A percentile compares a stretch with the other conserved stretches of the same genome.
phyloP scores from a whole-genome alignment of 2,888 invertebrate genomes.

The Acanthacorydalis orientalis region DNA sequence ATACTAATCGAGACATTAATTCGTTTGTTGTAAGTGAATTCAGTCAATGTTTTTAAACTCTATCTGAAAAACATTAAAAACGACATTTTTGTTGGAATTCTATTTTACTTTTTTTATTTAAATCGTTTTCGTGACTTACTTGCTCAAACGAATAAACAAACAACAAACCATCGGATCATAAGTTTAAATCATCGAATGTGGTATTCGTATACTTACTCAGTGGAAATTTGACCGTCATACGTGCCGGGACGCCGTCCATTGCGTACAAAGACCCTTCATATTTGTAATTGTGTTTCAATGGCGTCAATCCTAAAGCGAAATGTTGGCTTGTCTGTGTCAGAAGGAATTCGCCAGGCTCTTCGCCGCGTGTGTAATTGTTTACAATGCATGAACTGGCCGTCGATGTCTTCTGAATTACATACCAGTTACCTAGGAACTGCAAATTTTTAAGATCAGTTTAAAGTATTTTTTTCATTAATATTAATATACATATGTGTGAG shows the following conservation, averaged over 20 bases:
- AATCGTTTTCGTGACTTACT: too few species aligned
- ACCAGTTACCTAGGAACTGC: conserved; percentile 66
- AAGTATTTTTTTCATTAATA: too few species aligned
- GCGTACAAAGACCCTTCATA: conserved; percentile 54
- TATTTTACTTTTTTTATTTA: too few species aligned
- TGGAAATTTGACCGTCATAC: conserved; percentile 63
- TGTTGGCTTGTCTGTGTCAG: conserved; percentile 60
- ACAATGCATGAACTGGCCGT: conserved; percentile 64
- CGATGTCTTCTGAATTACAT: conserved; percentile 66
- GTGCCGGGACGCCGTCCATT: conserved; percentile 47
- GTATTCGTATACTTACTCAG: conserved; percentile 61
- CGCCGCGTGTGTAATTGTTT: conserved; percentile 56
- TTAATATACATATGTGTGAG: too few species aligned
- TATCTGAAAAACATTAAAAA: too few species aligned
- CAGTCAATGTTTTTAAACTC: too few species aligned
- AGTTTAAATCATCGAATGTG: too few species aligned
- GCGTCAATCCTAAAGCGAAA: conserved; percentile 47
- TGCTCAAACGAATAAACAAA: too few species aligned
- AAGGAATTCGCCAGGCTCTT: conserved; percentile 49
- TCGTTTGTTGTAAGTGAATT: too few species aligned
- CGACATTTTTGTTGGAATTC: too few species aligned
- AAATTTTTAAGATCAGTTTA: conserved; percentile 11
- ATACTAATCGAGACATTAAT: too few species aligned
- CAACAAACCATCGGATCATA: too few species aligned
- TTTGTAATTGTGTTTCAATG: conserved; percentile 62